phyloP scores from a whole-genome alignment of 1,140 invertebrate genomes.

The Lepeophtheirus salmonis region DNA sequence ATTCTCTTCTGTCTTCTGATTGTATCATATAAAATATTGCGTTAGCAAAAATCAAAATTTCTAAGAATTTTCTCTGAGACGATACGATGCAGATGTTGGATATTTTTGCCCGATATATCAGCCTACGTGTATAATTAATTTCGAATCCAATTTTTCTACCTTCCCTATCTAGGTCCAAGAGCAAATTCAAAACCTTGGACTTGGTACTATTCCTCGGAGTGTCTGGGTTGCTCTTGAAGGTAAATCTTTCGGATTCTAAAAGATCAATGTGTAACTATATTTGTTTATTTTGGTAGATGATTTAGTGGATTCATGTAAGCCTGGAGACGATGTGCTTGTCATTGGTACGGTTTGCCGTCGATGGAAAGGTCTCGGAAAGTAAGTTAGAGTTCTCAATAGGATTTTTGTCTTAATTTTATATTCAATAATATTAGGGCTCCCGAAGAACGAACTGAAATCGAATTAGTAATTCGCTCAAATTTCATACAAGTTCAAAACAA shows the following conservation, averaged over 20 bases:
- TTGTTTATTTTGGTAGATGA: background rate
- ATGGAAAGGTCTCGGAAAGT: conserved; percentile 42
- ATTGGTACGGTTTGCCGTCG: conserved; percentile 55
- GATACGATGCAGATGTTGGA: no score
- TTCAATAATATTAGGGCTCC: no score
- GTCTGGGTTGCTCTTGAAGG: conserved; percentile 61
- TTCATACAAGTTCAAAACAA: conserved; percentile 40
- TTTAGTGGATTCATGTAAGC: conserved; percentile 33
- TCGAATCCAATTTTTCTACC: no score
- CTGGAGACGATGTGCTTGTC: conserved; percentile 66
- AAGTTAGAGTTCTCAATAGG: no score
- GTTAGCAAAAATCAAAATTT: no score
- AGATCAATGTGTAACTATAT: background rate
- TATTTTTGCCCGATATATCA: no score
- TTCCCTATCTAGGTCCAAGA: conserved; percentile 70
- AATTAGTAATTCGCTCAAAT: conserved; percentile 46
- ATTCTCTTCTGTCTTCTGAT: no score
- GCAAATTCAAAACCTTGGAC: conserved; percentile 44
- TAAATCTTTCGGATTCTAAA: conserved; percentile 47
- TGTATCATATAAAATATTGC: no score
- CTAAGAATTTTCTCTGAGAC: no score
- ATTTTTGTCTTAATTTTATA: no score
- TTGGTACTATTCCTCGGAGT: conserved; percentile 52
- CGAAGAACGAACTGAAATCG: conserved; percentile 39
- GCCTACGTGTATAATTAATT: no score